These are phyloP conservation scores for Amphiprion clarkii DNA, from an alignment of 2,797 vertebrate species.

Conservation along the genomic window DNA sequence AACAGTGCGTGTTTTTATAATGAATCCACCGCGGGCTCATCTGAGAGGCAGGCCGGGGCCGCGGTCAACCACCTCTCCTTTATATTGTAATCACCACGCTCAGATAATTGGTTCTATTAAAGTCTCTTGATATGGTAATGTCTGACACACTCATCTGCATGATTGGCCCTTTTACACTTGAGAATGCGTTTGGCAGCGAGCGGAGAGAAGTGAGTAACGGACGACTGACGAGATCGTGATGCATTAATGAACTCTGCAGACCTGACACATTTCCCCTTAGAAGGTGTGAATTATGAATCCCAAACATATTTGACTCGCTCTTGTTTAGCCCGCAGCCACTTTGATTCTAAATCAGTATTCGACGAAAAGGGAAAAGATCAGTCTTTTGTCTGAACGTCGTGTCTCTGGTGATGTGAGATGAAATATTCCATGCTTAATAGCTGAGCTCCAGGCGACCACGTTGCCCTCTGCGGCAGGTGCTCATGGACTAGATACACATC, in stretches of 20 bases:
- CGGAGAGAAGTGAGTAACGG: slow-evolving; percentile 10
- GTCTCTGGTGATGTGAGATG: slow-evolving; percentile 10
- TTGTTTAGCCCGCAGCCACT: slow-evolving; percentile 5
- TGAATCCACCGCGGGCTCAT: slow-evolving; percentile 38
- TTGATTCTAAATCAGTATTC: slow-evolving; percentile 21
- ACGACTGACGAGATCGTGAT: neutral
- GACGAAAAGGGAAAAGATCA: slow-evolving; percentile 19
- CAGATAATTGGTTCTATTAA: slow-evolving; percentile 78
- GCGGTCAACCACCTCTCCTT: slow-evolving; percentile 75
- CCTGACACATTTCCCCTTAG: neutral
- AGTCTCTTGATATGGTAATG: slow-evolving; percentile 81
- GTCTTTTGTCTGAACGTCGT: slow-evolving; percentile 22
- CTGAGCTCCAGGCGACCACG: slow-evolving; percentile 11
- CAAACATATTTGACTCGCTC: slow-evolving; percentile 16
- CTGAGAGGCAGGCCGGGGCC: slow-evolving; percentile 49
- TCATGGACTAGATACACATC: slow-evolving; percentile 10
- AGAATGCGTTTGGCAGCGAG: slow-evolving; percentile 24
- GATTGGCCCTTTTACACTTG: slow-evolving; percentile 64
- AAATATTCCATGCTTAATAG: slow-evolving; percentile 40
- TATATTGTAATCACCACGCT: slow-evolving; percentile 67
- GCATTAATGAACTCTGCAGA: slow-evolving; percentile 10
- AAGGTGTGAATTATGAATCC: slow-evolving; percentile 19
- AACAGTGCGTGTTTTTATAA: slow-evolving; percentile 22
- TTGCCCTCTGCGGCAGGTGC: slow-evolving; percentile 18
- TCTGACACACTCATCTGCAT: slow-evolving; percentile 70